Conservation (phyloP, 2,113 vertebrate genomes). For the Noctilio leporinus region DNA sequence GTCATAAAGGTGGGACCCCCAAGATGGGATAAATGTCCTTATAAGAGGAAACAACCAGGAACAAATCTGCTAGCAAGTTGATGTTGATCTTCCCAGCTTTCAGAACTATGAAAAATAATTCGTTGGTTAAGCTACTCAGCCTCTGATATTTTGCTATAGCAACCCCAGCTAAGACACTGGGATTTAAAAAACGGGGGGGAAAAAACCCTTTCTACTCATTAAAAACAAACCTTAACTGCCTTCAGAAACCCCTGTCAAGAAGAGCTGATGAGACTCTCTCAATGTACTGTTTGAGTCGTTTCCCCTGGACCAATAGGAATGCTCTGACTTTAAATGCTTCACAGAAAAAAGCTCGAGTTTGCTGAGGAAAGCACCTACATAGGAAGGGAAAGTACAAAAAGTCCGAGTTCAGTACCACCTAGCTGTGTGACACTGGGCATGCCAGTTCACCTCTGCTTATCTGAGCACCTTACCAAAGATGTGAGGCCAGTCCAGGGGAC, state of each 20-base stretch:
- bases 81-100: not conserved
- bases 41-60: not conserved
- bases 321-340: not conserved
- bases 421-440: not conserved
- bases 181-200: not conserved
- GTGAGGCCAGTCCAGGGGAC: not conserved
- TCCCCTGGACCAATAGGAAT: not conserved
- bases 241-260: no score
- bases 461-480: not conserved
- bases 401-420: not conserved
- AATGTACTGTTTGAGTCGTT: not conserved
- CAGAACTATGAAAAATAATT: not conserved
- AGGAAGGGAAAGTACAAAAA: not conserved
- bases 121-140: not conserved
- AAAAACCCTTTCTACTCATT: not conserved
- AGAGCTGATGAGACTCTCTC: not conserved
- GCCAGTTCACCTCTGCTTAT: not conserved
- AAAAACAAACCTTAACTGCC: not conserved
- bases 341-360: not conserved
- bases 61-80: not conserved
- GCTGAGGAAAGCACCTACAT: not conserved
- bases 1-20: not conserved
- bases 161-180: not conserved
- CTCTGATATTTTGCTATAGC: not conserved
- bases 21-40: not conserved